Percentiles rank a stretch among this genome's conserved stretches.
Evolutionary conservation across 1,140 invertebrate species (phyloP).

Genomic region (Campodea augens): DNA sequence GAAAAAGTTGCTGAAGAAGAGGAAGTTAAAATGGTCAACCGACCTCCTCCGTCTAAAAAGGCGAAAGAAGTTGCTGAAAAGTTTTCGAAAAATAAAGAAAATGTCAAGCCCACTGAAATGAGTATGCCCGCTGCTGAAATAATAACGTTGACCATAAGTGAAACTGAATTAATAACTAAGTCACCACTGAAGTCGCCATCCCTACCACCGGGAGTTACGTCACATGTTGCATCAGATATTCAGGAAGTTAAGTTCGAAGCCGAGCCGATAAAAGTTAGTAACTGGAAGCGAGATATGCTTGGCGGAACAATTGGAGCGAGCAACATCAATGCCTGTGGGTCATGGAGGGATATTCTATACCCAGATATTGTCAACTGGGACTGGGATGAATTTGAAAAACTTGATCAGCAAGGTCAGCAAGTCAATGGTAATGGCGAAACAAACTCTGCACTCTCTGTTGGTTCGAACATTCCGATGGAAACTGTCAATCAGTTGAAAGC

Average conservation of each 20-base stretch:
- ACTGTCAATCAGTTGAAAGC: too few species aligned
- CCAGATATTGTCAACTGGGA: constrained; percentile 36
- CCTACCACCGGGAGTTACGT: background rate
- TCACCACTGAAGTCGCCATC: background rate
- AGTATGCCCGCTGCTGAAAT: too few species aligned
- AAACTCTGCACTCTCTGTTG: too few species aligned
- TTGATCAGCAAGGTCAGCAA: constrained; percentile 16
- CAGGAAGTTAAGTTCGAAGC: background rate
- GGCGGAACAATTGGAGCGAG: background rate
- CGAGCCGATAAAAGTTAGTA: background rate
- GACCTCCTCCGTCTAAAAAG: constrained; percentile 30
- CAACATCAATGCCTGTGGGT: constrained; percentile 24
- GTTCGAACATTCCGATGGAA: too few species aligned
- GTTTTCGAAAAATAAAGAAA: background rate
- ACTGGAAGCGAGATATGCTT: background rate
- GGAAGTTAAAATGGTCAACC: constrained; percentile 18
- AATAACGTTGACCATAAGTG: too few species aligned
- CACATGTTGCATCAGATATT: background rate
- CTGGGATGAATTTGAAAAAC: constrained; percentile 36
- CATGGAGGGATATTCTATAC: constrained; percentile 36
- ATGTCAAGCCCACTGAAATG: too few species aligned
- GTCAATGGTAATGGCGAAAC: too few species aligned
- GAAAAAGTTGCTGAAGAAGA: constrained; percentile 19
- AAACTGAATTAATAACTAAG: too few species aligned
- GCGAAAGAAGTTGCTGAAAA: constrained; percentile 18